Evolutionary conservation across 2,888 invertebrate species (phyloP).

Genomic region (Notodonta ziczac): DNA sequence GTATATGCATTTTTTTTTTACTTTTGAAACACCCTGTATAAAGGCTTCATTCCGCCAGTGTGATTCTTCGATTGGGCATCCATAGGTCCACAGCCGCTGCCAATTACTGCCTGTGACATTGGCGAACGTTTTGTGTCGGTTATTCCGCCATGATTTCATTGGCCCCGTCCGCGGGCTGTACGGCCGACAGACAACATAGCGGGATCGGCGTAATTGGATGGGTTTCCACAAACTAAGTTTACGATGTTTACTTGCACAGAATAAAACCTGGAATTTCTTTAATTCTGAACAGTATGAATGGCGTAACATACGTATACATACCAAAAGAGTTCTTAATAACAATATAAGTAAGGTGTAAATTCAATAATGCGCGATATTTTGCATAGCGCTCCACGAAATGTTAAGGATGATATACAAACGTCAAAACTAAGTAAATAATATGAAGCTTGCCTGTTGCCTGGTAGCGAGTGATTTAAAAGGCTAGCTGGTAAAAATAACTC

Average conservation of each 20-base stretch:
- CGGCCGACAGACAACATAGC: neutral
- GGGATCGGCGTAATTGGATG: neutral
- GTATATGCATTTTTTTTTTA: too few species aligned
- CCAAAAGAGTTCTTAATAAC: too few species aligned
- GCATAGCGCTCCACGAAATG: too few species aligned
- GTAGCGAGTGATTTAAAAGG: too few species aligned
- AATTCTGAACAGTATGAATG: neutral
- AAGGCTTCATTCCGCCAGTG: neutral
- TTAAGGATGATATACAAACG: too few species aligned
- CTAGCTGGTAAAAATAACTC: too few species aligned
- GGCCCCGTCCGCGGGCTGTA: neutral
- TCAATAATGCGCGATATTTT: too few species aligned
- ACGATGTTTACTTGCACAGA: constrained; percentile 1
- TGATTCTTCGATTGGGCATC: neutral
- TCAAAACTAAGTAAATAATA: too few species aligned
- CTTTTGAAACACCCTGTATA: too few species aligned
- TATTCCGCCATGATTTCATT: constrained; percentile 2
- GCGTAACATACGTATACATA: too few species aligned
- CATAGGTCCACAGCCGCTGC: neutral
- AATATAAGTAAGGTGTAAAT: too few species aligned
- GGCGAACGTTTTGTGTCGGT: neutral
- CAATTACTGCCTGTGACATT: constrained; percentile 2
- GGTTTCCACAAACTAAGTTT: neutral
- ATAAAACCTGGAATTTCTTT: neutral
- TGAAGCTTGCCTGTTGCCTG: too few species aligned